Base-by-base conservation (phyloP, 30 jellyfish, hydroid and myxozoan species). In the Hydractinia symbiolongicarpus region DNA sequence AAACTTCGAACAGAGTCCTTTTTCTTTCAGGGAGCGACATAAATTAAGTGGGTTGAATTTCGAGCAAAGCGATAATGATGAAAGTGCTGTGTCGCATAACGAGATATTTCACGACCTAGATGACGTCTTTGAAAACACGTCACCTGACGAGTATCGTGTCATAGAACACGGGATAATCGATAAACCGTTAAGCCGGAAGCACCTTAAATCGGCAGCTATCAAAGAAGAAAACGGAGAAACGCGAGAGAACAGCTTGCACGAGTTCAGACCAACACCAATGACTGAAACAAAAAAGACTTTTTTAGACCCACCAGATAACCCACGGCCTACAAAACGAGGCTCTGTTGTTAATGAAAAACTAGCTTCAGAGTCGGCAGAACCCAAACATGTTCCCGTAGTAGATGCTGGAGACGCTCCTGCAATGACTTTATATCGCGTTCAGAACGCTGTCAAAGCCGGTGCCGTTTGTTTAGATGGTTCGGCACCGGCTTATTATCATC, bases 391-490 rank as follows among this genome's bases (percentile, higher is more conserved):
- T 64, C 16, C 74, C 17, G 74, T n/a, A 64, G 9, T 77, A 9
- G 73, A 77, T 61, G 54, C 75, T 16, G 60, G 58, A 54, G 81
- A 72, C 44, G 4, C 81, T 17, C 84, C 84, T 62, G 79, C 87
- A 8, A 88, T 88, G 96, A 95, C 88, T 60, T 72, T 94, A 20
- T 75, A 84, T 68, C 89, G 90, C 9, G 95, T 94, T 4, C 82
- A 89, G 67, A 95, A 85, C 30, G 99, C 95, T 21, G 53, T 88
- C 5, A 77, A 62, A 73, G 84, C 79, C 53, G 99, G 99, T 6
- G 99, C 96, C n/a, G 96, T 94, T 50, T 94, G 99, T 84, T 73
- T 94, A 57, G 99, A 94, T 75, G 99, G 99, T 6, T 89, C 95
- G 6, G 96, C 99, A 53, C 99, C 99, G 54, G 99, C 99, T 49